Evolutionary conservation across 2,113 vertebrate species (phyloP), one percentile per base, ranked within the genome.

Genomic region (Burhinus bistriatus): DNA sequence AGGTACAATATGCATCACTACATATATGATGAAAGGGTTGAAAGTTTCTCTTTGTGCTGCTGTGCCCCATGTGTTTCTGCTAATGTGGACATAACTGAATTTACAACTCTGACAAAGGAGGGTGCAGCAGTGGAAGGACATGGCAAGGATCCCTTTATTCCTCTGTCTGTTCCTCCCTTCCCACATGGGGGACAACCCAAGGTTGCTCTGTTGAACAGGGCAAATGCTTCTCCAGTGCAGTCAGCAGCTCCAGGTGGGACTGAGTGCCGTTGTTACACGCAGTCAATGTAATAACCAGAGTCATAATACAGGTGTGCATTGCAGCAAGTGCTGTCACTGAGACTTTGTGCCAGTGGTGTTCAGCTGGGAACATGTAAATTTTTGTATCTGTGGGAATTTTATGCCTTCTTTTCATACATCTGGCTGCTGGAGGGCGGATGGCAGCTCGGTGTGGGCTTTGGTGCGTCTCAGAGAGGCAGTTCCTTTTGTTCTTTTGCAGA

Each of bases 251-350:
- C 45, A 17, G 27, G 22, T 22, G 54, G 71, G 29, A 5, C 18
- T 2, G 6, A 55, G 27, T 14, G 45, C 30, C 2, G 1, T 3
- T 15, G 34, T 10, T 71, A 4, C 1, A 2, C 0, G 0, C n/a
- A 27, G 52, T 22, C 44, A 40, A 1, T 21, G 2, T 20, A 68
- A 30, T 61, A 65, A 42, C 21, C 32, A 21, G 79, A 69, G 52
- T 30, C 9, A 7, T 22, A 21, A 4, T 10, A 18, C 11, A n/a
- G 65, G 19, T 59, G 34, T 79, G 70, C 6, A 6, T 27, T 52
- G 57, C 68, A 83, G 88, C 27, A 58, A 29, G 14, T 36, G 59
- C 69, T 64, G 45, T 25, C 52, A 23, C 51, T 29, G 83, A 62
- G 64, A 15, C 66, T 49, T 52, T 11, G 1, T 68, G 72, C 64